These are phyloP conservation scores for Drosophila oshimai DNA, from an alignment of 1,140 invertebrate species.

Conservation along the genomic window DNA sequence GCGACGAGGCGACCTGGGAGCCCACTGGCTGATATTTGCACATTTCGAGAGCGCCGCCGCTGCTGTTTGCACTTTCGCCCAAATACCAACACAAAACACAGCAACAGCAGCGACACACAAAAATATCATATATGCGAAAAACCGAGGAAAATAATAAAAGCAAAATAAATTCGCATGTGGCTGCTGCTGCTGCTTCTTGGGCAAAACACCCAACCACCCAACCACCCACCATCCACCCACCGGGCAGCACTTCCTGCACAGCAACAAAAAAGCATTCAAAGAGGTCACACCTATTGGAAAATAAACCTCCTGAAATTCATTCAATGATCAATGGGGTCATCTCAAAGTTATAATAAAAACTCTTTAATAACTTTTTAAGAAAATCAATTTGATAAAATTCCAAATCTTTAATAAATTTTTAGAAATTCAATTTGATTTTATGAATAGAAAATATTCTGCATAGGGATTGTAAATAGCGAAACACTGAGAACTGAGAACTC, in stretches of 20 bases:
- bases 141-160: slow-evolving; percentile 20
- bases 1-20: background rate
- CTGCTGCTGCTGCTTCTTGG: background rate
- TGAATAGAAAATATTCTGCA: too few relatives aligned
- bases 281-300: too few relatives aligned
- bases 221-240: background rate
- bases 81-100: slow-evolving; percentile 16
- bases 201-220: background rate
- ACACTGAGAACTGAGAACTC: too few relatives aligned
- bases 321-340: too few relatives aligned
- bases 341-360: too few relatives aligned
- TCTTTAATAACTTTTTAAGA: too few relatives aligned
- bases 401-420: too few relatives aligned
- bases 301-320: too few relatives aligned
- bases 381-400: too few relatives aligned
- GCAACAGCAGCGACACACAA: background rate
- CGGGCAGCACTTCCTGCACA: background rate
- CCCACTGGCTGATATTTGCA: slow-evolving; percentile 37
- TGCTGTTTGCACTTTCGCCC: slow-evolving; percentile 54
- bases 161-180: slow-evolving; percentile 35
- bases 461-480: too few relatives aligned
- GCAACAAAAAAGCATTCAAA: slow-evolving; percentile 6
- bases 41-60: slow-evolving; percentile 38
- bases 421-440: too few relatives aligned
- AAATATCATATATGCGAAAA: slow-evolving; percentile 19